Base-by-base conservation (phyloP, 2,113 vertebrate genomes). In the Pteruthius melanotis region DNA sequence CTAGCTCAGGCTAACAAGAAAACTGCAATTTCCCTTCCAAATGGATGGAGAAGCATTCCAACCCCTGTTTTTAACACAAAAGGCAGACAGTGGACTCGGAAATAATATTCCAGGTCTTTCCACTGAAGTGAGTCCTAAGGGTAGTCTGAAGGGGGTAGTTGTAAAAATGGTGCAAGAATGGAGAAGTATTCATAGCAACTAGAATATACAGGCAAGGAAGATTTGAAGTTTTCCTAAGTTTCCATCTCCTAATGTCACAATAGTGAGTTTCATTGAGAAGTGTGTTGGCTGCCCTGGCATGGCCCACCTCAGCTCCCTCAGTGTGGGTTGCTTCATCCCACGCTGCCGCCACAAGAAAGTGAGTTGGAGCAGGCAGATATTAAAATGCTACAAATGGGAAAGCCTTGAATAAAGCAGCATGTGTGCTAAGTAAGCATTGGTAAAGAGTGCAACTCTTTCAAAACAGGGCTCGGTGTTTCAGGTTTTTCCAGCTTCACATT, bases 401-500 rank as follows among this genome's bases (percentile, higher is more conserved):
- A 80, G 33, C n/a, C 30, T 65, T 90, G 59, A 79, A 52, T 45
- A 78, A 91, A 92, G 63, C 35, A 91, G 45, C 35, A 7, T 9
- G 10, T 59, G 40, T 91, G 77, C 54, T 91, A 83, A 79, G 70
- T 54, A 80, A 90, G 63, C 78, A 63, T 8, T 90, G 31, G 54
- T 63, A 65, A 82, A 72, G 87, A 80, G 42, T 21, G 54, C 47
- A 83, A 37, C 56, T 94, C 87, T 83, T 92, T 95, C 90, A 91
- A 97, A 96, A 94, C 71, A 87, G 11, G 24, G 23, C 81, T 82
- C 31, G 23, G 76, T 70, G 77, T 75, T 96, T 95, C 95, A 92
- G 83, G 94, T 95, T 97, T 97, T 97, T 97, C 96, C 87, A 90
- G 92, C 79, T 93, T 95, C 88, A 37, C 72, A 52, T 83, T 94